These are phyloP conservation scores for Phalloptychus januarius DNA, from an alignment of 2,797 vertebrate species.

Conservation along the genomic window DNA sequence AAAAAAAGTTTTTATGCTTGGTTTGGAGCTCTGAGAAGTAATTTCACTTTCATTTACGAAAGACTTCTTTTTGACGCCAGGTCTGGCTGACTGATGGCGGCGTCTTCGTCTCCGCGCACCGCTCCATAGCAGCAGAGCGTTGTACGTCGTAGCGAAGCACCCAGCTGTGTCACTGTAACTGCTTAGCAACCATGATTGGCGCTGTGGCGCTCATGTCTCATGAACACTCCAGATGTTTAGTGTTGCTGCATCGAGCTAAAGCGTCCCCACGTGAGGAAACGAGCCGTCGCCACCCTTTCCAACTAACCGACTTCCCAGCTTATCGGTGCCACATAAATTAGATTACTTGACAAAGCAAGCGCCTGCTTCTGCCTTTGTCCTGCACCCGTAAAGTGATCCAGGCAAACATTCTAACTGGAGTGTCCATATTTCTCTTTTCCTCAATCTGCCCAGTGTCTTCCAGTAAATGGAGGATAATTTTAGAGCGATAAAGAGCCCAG, in stretches of 20 bases:
- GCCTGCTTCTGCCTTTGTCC: slow-evolving; percentile 43
- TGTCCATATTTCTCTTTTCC: slow-evolving; percentile 63
- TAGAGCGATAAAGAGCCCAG: slow-evolving; percentile 77
- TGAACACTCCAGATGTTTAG: slow-evolving; percentile 15
- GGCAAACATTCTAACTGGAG: slow-evolving; percentile 67
- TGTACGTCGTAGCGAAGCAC: neutral
- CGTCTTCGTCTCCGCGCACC: neutral
- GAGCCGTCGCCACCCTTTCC: slow-evolving; percentile 1
- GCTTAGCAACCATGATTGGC: slow-evolving; percentile 10
- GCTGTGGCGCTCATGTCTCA: neutral
- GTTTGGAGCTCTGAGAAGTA: neutral
- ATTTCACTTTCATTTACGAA: neutral
- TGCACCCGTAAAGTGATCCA: slow-evolving; percentile 65
- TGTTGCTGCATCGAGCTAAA: slow-evolving; percentile 10
- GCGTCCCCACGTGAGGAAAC: slow-evolving; percentile 15
- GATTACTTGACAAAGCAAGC: slow-evolving; percentile 36
- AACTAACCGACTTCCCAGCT: slow-evolving; percentile 26
- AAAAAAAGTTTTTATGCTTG: neutral
- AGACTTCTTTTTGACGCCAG: neutral
- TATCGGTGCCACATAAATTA: slow-evolving; percentile 35
- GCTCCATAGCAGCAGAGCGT: neutral
- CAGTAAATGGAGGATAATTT: slow-evolving; percentile 80
- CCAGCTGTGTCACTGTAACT: slow-evolving; percentile 1
- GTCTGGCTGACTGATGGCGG: neutral
- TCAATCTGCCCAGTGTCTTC: slow-evolving; percentile 68